These are phyloP conservation scores for Peromyscus melanophrys DNA, from an alignment of 2,797 vertebrate species.

Conservation along the genomic window DNA sequence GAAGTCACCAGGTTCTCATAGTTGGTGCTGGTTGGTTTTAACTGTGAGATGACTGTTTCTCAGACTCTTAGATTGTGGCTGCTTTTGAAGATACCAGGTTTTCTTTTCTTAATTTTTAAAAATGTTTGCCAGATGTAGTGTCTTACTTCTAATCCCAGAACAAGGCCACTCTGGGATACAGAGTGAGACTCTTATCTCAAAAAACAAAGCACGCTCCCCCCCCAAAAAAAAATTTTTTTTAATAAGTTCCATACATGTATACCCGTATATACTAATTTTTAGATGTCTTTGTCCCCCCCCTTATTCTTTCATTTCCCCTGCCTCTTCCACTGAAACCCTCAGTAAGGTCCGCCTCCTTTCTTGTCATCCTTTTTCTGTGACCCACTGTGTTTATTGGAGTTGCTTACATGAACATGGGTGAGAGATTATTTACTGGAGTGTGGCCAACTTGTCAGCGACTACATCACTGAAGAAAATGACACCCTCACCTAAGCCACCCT, in stretches of 20 bases:
- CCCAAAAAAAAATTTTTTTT: not conserved
- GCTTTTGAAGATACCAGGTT: not conserved
- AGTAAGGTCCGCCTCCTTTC: not conserved
- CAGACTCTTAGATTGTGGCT: not conserved
- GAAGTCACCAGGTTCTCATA: not conserved
- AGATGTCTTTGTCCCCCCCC: not conserved
- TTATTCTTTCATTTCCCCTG: not conserved
- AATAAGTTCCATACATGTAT: not conserved
- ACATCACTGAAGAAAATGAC: not conserved
- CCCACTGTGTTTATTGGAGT: not conserved
- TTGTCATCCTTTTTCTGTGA: not conserved
- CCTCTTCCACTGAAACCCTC: not conserved
- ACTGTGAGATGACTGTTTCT: not conserved
- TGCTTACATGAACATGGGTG: not conserved
- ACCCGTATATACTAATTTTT: not conserved
- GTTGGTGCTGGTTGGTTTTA: not conserved
- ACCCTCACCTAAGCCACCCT: not conserved
- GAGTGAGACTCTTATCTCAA: not conserved
- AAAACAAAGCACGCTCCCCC: not conserved
- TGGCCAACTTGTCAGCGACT: not conserved
- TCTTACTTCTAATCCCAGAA: not conserved
- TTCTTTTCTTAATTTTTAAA: not conserved
- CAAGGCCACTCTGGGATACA: not conserved
- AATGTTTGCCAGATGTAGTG: not conserved
- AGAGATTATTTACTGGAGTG: not conserved